Percentiles rank a stretch among this genome's conserved stretches.
These are phyloP conservation scores for Agrilus biguttatus DNA, from an alignment of 2,888 invertebrate species.

Conservation along the genomic window DNA sequence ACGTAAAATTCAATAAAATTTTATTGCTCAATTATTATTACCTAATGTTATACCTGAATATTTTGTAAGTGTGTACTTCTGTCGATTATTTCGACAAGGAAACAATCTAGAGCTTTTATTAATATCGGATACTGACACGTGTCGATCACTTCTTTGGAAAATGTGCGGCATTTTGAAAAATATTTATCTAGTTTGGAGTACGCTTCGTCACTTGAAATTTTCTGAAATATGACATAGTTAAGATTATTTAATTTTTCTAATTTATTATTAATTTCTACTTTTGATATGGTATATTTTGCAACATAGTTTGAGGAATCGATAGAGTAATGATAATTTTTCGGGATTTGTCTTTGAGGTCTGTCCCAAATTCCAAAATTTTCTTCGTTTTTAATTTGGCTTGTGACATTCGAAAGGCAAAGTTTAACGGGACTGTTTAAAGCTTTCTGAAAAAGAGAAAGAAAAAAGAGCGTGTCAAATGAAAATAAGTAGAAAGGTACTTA, in stretches of 20 bases:
- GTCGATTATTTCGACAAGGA: slow-evolving; percentile 51
- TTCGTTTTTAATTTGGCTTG: slow-evolving; percentile 8
- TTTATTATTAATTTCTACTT: slow-evolving; percentile 11
- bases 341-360: slow-evolving; percentile 38
- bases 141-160: slow-evolving; percentile 49
- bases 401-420: slow-evolving; percentile 31
- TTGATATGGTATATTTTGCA: slow-evolving; percentile 15
- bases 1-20: slow-evolving; percentile 5
- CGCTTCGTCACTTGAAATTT: slow-evolving; percentile 4
- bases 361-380: slow-evolving; percentile 47
- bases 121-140: slow-evolving; percentile 43
- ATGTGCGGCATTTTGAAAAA: slow-evolving; percentile 44
- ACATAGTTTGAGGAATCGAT: slow-evolving; percentile 22
- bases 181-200: slow-evolving; percentile 14
- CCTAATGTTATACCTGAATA: slow-evolving; percentile 37
- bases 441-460: slow-evolving; percentile 28
- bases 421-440: slow-evolving; percentile 30
- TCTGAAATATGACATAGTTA: slow-evolving; percentile 7
- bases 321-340: slow-evolving; percentile 35
- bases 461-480: slow-evolving; percentile 12
- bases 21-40: slow-evolving; percentile 1
- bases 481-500: not conserved
- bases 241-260: not conserved
- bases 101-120: slow-evolving; percentile 48
- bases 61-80: slow-evolving; percentile 52